These are phyloP conservation scores for Fregata magnificens DNA, from an alignment of 2,113 vertebrate species.

Conservation along the genomic window DNA sequence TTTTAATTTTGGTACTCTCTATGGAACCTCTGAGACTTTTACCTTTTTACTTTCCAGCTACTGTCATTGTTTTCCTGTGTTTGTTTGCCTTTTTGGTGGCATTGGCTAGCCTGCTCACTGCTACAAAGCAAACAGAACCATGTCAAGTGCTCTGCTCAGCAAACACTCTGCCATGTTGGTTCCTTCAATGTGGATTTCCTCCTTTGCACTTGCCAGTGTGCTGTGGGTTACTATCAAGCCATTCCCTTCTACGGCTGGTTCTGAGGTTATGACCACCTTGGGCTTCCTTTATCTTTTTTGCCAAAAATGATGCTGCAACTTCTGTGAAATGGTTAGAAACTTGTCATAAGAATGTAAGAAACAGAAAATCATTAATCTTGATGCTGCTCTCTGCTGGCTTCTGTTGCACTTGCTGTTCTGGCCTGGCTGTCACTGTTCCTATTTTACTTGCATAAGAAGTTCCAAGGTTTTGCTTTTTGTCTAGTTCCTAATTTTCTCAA, in stretches of 20 bases:
- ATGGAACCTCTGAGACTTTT: background rate
- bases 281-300: background rate
- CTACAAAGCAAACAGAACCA: accelerated
- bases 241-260: background rate
- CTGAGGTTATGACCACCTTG: background rate
- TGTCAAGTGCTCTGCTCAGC: background rate
- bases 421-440: background rate
- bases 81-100: background rate
- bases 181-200: background rate
- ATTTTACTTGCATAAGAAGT: background rate
- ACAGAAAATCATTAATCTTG: background rate
- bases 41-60: background rate
- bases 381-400: background rate
- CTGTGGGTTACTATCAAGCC: background rate
- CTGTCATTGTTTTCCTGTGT: accelerated
- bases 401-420: background rate
- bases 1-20: background rate
- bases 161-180: accelerated
- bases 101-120: background rate
- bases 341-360: background rate
- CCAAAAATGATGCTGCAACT: background rate
- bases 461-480: background rate
- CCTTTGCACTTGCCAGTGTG: background rate
- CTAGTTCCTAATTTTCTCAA: background rate
- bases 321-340: background rate